These are phyloP conservation scores for Pipra filicauda DNA, from an alignment of 2,113 vertebrate species.

Conservation along the genomic window DNA sequence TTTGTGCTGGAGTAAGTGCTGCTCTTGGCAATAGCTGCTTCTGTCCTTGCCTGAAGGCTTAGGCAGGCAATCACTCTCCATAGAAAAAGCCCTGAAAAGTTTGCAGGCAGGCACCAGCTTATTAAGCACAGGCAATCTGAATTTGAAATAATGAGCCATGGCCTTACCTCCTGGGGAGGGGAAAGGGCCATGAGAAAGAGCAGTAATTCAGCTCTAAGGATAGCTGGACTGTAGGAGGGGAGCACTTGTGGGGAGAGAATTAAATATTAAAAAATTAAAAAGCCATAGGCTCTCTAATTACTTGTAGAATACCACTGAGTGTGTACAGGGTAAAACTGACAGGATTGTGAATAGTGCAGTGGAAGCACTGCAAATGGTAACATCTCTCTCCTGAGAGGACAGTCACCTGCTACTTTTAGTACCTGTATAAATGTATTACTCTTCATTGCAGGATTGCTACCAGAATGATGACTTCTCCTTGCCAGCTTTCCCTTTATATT, in stretches of 20 bases:
- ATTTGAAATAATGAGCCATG: background rate
- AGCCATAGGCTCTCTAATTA: background rate
- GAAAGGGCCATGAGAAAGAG: background rate
- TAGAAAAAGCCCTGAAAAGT: background rate
- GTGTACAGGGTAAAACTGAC: background rate
- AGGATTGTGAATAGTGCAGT: background rate
- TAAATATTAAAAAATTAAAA: constrained; percentile 9
- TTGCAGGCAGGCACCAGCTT: background rate
- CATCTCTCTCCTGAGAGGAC: background rate
- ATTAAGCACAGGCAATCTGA: background rate
- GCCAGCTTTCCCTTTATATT: background rate
- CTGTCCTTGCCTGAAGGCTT: background rate
- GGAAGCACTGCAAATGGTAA: background rate
- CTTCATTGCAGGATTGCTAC: background rate
- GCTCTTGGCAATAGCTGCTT: background rate
- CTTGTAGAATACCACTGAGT: background rate
- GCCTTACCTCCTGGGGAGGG: background rate
- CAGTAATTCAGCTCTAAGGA: background rate
- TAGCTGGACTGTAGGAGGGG: background rate
- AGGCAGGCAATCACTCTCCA: background rate
- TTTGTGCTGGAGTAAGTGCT: background rate
- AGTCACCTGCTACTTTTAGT: background rate
- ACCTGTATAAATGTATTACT: background rate
- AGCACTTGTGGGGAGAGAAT: background rate
- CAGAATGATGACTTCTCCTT: background rate